Conservation (phyloP, 2,888 invertebrate species). For the Drosophila neonasuta region DNA sequence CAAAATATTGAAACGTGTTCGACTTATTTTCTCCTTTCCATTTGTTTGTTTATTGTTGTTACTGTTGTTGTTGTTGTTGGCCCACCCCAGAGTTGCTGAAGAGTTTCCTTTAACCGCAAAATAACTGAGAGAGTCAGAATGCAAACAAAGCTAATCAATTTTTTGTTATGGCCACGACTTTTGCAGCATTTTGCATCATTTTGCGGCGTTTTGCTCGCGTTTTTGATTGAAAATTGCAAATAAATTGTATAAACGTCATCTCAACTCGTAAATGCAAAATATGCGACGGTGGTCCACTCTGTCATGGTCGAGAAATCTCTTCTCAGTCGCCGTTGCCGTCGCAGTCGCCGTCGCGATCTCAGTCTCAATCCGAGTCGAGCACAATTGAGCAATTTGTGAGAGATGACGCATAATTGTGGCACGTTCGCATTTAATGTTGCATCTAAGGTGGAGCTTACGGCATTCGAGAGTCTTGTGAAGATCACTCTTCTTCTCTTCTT, state of each 20-base stretch:
- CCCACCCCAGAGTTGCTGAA: slow-evolving; percentile 36
- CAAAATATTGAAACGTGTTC: slow-evolving; percentile 80
- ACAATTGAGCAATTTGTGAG: slow-evolving; percentile 73
- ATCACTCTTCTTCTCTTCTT: neutral
- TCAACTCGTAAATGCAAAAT: slow-evolving; percentile 68
- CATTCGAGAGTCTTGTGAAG: neutral
- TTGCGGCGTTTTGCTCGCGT: slow-evolving; percentile 62
- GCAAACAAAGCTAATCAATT: slow-evolving; percentile 60
- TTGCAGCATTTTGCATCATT: slow-evolving; percentile 51
- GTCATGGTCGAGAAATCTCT: neutral
- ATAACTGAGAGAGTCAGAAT: slow-evolving; percentile 23
- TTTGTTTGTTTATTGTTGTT: slow-evolving; percentile 12
- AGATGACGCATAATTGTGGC: slow-evolving; percentile 71
- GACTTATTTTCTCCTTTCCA: slow-evolving; percentile 28
- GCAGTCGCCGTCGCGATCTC: neutral
- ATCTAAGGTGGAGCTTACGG: slow-evolving; percentile 65
- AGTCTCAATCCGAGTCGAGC: slow-evolving; percentile 2
- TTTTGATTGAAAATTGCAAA: slow-evolving; percentile 76
- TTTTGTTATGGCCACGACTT: slow-evolving; percentile 68
- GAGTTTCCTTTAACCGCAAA: slow-evolving; percentile 35
- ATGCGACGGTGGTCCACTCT: slow-evolving; percentile 50
- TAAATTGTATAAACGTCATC: slow-evolving; percentile 73
- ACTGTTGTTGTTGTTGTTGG: slow-evolving; percentile 16
- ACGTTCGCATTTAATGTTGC: slow-evolving; percentile 69
- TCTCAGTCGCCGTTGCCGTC: neutral